These are phyloP conservation scores for Myrmecophaga tridactyla DNA, from an alignment of 2,113 vertebrate genomes.

Conservation along the genomic window DNA sequence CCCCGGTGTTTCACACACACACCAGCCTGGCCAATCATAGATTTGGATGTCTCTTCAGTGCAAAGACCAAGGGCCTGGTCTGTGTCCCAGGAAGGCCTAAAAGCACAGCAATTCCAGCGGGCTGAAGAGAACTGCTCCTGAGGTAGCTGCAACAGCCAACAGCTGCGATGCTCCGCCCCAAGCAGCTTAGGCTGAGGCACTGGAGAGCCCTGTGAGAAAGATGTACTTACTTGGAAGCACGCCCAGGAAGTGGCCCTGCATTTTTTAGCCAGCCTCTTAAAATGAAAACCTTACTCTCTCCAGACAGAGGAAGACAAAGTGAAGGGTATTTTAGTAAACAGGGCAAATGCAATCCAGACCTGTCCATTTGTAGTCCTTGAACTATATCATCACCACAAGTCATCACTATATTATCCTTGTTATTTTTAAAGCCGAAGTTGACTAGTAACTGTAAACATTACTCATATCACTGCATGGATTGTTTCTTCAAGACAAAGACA, in stretches of 20 bases:
- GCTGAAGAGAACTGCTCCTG: conserved; percentile 49
- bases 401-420: neutral
- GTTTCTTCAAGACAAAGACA: conserved; percentile 26
- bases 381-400: neutral
- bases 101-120: conserved; percentile 54
- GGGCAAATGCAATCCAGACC: conserved; percentile 30
- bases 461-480: neutral
- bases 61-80: conserved; percentile 43
- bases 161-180: conserved; percentile 68
- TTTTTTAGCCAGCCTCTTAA: conserved; percentile 69
- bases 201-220: conserved; percentile 57
- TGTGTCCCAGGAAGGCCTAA: neutral
- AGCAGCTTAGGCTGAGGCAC: conserved; percentile 59
- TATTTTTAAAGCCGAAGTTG: conserved; percentile 40
- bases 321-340: conserved; percentile 53
- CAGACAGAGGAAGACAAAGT: conserved; percentile 64
- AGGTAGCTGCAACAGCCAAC: conserved; percentile 44
- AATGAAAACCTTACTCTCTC: conserved; percentile 73
- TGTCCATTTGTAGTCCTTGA: neutral
- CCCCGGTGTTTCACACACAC: conserved; percentile 47
- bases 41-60: conserved; percentile 36
- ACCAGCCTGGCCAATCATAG: conserved; percentile 51
- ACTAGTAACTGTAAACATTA: neutral
- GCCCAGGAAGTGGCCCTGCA: conserved; percentile 75
- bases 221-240: conserved; percentile 73